phyloP scores from a whole-genome alignment of 2,113 vertebrate genomes.

The Leucoraja erinaceus region DNA sequence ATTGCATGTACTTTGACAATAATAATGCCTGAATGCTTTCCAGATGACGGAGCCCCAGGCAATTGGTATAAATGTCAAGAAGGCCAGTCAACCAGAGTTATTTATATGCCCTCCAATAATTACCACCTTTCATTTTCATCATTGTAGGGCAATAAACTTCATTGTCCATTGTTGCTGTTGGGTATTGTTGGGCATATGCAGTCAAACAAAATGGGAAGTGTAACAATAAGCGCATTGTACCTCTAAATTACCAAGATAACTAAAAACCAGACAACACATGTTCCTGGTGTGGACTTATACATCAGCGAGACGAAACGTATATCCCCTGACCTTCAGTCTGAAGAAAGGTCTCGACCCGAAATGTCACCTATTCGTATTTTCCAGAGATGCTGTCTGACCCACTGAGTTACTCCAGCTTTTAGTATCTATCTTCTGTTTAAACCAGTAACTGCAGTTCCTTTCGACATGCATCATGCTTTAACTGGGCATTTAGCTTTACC shows the following conservation, averaged over 20 bases:
- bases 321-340: no score
- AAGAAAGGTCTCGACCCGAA: no score
- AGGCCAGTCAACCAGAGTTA: neutral
- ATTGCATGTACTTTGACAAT: neutral
- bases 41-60: neutral
- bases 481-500: no score
- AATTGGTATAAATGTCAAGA: neutral
- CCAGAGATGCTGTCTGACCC: no score
- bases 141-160: neutral
- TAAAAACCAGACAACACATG: neutral
- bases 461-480: neutral
- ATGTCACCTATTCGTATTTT: no score
- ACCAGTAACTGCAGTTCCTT: no score
- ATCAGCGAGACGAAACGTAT: no score
- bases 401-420: no score
- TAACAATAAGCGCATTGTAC: neutral
- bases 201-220: neutral
- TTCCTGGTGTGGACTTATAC: no score
- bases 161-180: neutral
- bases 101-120: neutral
- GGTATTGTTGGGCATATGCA: neutral
- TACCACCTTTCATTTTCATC: neutral
- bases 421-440: no score
- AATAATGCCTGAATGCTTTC: neutral
- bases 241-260: neutral